Conservation (phyloP, 2,888 invertebrate genomes). For the Xestoiulus laeticollis region DNA sequence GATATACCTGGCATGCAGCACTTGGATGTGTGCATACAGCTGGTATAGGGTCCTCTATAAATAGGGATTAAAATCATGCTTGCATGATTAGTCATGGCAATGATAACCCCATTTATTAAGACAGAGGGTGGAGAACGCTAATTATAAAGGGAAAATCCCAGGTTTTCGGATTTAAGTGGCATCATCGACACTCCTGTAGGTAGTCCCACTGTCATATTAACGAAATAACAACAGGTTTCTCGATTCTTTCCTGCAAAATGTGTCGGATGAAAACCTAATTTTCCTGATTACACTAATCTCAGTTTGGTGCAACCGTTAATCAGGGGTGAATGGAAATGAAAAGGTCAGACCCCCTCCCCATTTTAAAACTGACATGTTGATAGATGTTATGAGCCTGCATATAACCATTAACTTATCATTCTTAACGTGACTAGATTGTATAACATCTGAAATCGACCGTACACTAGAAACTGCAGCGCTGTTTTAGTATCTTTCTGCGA, state of each 20-base stretch:
- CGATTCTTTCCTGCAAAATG: background rate
- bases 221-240: too few species aligned
- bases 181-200: background rate
- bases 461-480: background rate
- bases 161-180: background rate
- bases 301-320: background rate
- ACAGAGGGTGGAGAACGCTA: too few species aligned
- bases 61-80: background rate
- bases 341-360: background rate
- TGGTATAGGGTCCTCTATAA: too few species aligned
- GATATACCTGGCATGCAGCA: background rate
- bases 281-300: too few species aligned
- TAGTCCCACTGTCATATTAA: background rate
- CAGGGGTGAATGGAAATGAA: background rate
- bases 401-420: background rate
- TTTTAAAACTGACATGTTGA: background rate
- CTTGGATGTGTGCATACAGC: background rate
- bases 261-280: background rate
- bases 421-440: background rate
- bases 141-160: background rate
- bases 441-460: background rate
- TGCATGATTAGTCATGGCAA: background rate
- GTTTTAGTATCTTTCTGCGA: background rate
- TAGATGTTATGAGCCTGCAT: background rate
- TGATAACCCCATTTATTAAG: background rate